Evolutionary conservation across 2,113 vertebrate species (phyloP).

Genomic region (Odocoileus virginianus): DNA sequence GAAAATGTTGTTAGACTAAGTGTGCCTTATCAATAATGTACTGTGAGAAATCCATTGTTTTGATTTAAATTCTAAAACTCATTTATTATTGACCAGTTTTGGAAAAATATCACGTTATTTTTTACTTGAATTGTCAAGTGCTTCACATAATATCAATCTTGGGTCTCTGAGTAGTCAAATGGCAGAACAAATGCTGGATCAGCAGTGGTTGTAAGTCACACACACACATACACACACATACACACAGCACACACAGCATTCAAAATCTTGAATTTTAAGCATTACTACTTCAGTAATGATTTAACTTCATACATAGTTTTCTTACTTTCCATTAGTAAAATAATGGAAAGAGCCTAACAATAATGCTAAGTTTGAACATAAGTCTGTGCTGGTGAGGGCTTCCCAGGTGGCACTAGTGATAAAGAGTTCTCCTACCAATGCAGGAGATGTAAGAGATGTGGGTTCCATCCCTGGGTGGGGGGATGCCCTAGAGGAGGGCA

Average conservation of each 20-base stretch:
- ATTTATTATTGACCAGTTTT: conserved; percentile 81
- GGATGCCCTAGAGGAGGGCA: neutral
- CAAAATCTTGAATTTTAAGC: conserved; percentile 47
- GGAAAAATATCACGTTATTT: conserved; percentile 56
- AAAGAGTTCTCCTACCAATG: neutral
- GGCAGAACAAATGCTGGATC: neutral
- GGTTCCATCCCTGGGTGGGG: neutral
- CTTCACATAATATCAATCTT: conserved; percentile 59
- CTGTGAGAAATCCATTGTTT: conserved; percentile 69
- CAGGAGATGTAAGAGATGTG: neutral
- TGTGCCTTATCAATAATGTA: conserved; percentile 81
- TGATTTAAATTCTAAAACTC: conserved; percentile 79
- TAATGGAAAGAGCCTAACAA: neutral
- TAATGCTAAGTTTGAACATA: neutral
- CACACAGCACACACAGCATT: neutral
- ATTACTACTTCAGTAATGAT: neutral
- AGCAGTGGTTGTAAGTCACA: neutral
- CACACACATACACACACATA: neutral
- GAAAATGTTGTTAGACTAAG: conserved; percentile 76
- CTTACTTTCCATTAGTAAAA: neutral
- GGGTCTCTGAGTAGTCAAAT: conserved; percentile 56
- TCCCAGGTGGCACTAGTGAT: neutral
- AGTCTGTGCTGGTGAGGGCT: neutral
- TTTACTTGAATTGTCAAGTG: conserved; percentile 67
- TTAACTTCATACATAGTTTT: neutral